Evolutionary conservation across 2,888 invertebrate species (phyloP).

Genomic region (Oeneis ivallda): DNA sequence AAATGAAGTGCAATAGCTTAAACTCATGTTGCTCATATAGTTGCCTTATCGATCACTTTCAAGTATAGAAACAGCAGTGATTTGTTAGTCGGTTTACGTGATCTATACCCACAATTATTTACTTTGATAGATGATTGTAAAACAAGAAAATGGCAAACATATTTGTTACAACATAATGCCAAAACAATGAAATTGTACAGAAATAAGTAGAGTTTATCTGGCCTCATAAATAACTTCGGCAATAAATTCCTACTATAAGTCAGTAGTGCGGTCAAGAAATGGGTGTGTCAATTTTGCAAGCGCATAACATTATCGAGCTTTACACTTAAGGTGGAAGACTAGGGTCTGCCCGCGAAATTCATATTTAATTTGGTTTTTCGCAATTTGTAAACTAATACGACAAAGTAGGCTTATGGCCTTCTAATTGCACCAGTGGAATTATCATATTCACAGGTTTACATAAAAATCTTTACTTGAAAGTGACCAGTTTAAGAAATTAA

Average conservation of each 20-base stretch:
- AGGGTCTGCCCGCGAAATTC: no score
- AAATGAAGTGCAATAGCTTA: no score
- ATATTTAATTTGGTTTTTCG: no score
- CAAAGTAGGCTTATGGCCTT: no score
- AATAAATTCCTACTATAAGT: constrained; percentile 24
- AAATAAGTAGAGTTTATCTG: not conserved
- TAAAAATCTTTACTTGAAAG: no score
- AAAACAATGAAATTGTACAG: not conserved
- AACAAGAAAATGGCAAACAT: constrained; percentile 6
- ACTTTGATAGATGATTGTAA: constrained; percentile 14
- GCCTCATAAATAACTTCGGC: constrained; percentile 4
- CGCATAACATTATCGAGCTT: constrained; percentile 22
- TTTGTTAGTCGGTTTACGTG: not conserved
- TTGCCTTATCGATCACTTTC: not conserved
- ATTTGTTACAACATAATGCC: constrained; percentile 6
- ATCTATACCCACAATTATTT: not conserved
- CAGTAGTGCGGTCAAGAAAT: constrained; percentile 30
- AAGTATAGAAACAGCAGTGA: not conserved
- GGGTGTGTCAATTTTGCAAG: constrained; percentile 35
- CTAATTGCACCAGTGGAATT: no score
- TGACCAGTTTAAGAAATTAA: no score
- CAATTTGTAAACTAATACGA: no score
- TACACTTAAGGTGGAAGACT: no score
- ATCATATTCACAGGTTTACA: no score
- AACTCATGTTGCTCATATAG: no score